These are phyloP conservation scores for Zeus faber DNA, from an alignment of 2,113 vertebrate genomes.

Conservation along the genomic window DNA sequence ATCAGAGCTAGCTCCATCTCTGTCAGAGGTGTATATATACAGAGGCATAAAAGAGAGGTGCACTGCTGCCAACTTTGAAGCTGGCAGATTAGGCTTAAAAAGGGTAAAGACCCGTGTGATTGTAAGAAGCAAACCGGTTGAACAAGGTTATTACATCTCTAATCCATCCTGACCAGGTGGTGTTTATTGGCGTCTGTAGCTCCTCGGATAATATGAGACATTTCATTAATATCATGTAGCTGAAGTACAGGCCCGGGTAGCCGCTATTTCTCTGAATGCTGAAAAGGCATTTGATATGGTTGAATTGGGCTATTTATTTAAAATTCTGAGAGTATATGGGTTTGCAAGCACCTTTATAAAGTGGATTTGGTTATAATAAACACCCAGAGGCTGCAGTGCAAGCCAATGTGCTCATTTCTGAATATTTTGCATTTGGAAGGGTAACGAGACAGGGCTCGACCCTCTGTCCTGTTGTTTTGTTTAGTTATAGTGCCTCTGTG, in stretches of 20 bases:
- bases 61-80: too few species aligned
- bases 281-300: too few species aligned
- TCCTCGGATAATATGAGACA: constrained; percentile 15
- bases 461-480: constrained; percentile 6
- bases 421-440: constrained; percentile 10
- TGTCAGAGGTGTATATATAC: too few species aligned
- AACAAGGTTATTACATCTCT: constrained; percentile 17
- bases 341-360: constrained; percentile 12
- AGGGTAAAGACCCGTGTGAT: too few species aligned
- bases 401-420: constrained; percentile 4
- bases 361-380: constrained; percentile 16
- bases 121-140: too few species aligned
- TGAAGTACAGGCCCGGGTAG: constrained; percentile 3
- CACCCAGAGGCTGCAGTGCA: constrained; percentile 13
- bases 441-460: constrained; percentile 12
- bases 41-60: too few species aligned
- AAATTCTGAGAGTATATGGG: constrained; percentile 11
- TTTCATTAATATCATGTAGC: constrained; percentile 11
- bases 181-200: too few species aligned
- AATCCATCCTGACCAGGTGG: too few species aligned
- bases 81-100: too few species aligned
- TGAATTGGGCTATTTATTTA: constrained; percentile 7
- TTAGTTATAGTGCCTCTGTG: not conserved
- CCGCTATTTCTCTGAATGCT: constrained; percentile 17
- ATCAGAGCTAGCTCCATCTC: too few species aligned